Conservation (phyloP, 2,113 vertebrate genomes). For the Atherinomorus stipes region DNA sequence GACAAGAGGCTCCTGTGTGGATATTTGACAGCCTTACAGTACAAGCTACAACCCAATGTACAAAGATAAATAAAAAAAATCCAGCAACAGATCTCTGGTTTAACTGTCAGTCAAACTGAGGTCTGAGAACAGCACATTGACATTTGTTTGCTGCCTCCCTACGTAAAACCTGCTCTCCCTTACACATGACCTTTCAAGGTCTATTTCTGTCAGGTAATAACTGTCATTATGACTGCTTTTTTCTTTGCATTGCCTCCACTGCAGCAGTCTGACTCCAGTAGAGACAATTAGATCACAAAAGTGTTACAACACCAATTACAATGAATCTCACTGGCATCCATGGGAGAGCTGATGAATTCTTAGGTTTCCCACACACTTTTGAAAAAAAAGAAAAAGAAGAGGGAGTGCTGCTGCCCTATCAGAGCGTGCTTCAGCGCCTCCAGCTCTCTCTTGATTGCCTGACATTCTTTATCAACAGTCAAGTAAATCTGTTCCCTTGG, state of each 20-base stretch:
- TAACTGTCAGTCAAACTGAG: constrained; percentile 33
- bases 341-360: constrained; percentile 53
- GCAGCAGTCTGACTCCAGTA: constrained; percentile 20
- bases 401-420: constrained; percentile 63
- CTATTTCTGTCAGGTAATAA: constrained; percentile 72
- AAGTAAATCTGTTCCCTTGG: constrained; percentile 80
- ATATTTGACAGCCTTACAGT: constrained; percentile 36
- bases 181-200: constrained; percentile 65
- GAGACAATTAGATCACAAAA: constrained; percentile 38
- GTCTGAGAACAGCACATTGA: constrained; percentile 39
- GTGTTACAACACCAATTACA: constrained; percentile 6
- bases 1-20: constrained; percentile 28
- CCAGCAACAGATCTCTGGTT: constrained; percentile 43
- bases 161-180: constrained; percentile 50
- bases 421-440: constrained; percentile 62
- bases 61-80: constrained; percentile 44
- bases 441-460: constrained; percentile 77
- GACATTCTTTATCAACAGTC: constrained; percentile 81
- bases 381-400: constrained; percentile 39
- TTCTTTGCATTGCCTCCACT: constrained; percentile 45
- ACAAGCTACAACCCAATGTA: constrained; percentile 20
- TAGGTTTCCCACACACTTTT: constrained; percentile 48
- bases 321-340: constrained; percentile 43
- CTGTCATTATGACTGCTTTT: constrained; percentile 63
- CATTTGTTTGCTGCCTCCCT: constrained; percentile 57